Conservation (phyloP, 2,113 vertebrate species). For the Menura novaehollandiae region DNA sequence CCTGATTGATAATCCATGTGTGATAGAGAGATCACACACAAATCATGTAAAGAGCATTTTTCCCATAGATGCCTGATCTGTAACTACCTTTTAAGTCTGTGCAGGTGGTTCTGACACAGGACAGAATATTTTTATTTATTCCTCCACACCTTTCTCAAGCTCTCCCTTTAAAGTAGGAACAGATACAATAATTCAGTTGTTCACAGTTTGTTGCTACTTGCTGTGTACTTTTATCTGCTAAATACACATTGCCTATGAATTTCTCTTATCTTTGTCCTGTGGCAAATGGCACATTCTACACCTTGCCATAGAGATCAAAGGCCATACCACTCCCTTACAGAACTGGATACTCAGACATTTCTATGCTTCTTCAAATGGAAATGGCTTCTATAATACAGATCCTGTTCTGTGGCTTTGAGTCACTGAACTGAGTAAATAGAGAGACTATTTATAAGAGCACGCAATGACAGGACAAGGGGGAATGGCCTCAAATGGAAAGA, state of each 20-base stretch:
- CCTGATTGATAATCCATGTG: not conserved
- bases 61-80: not conserved
- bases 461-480: not conserved
- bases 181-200: not conserved
- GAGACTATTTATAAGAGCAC: not conserved
- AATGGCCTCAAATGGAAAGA: not conserved
- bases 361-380: not conserved
- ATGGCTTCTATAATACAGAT: not conserved
- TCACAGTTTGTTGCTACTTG: not conserved
- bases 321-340: not conserved
- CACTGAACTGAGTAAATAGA: not conserved
- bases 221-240: not conserved
- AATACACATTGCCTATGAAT: not conserved
- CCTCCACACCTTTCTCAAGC: not conserved
- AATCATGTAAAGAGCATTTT: not conserved
- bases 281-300: not conserved
- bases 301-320: not conserved
- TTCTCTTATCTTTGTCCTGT: not conserved
- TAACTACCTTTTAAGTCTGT: not conserved
- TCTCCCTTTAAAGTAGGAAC: not conserved
- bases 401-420: not conserved
- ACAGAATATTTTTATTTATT: not conserved
- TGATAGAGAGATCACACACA: not conserved
- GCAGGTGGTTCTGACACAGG: not conserved
- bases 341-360: not conserved